These are phyloP conservation scores for Hippocampus zosterae DNA, from an alignment of 2,113 vertebrate genomes.

Conservation along the genomic window DNA sequence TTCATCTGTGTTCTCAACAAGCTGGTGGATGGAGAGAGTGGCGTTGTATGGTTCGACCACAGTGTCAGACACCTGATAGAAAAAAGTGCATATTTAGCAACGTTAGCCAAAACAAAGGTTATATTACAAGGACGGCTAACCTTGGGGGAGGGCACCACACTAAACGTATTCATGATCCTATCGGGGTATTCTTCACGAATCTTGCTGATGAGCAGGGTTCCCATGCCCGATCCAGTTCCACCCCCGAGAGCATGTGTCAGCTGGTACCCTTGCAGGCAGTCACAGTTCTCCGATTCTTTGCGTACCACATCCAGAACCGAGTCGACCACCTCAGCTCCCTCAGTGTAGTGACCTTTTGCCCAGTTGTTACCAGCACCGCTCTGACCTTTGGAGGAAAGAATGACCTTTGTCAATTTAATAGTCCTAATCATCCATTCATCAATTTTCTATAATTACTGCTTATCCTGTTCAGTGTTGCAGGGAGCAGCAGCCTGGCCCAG, in stretches of 20 bases:
- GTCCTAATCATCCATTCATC: not conserved
- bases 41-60: constrained; percentile 92
- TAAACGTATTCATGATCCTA: constrained; percentile 6
- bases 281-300: constrained; percentile 9
- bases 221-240: constrained; percentile 6
- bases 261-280: constrained; percentile 9
- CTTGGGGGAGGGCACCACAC: constrained; percentile 6
- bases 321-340: constrained; percentile 8
- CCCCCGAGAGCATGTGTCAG: not conserved
- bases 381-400: not conserved
- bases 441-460: not conserved
- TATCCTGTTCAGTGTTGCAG: too few relatives aligned
- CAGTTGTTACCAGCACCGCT: constrained; percentile 12
- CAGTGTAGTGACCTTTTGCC: constrained; percentile 8
- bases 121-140: not conserved
- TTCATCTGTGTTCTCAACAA: constrained; percentile 91
- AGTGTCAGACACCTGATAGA: constrained; percentile 81
- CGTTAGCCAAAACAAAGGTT: not conserved
- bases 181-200: constrained; percentile 7
- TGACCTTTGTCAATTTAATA: not conserved
- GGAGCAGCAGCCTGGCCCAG: too few relatives aligned
- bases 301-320: constrained; percentile 7
- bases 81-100: constrained; percentile 3
- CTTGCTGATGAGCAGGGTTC: constrained; percentile 8
- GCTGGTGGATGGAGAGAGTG: constrained; percentile 86